Conservation (phyloP, 1,140 invertebrate species). For the Aradophagus sp. region DNA sequence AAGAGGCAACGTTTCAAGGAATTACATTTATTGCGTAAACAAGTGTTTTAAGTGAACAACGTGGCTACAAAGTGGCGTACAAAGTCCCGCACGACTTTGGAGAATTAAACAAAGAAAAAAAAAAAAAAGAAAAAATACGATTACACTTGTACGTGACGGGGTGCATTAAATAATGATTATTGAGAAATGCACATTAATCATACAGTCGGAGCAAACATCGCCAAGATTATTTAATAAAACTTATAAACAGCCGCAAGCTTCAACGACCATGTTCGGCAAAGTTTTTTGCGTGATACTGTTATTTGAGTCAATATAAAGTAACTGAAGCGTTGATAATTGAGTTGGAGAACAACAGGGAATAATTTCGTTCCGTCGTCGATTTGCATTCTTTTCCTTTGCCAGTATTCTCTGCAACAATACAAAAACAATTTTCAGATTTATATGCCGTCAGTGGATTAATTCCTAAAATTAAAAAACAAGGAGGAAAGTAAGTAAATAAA, state of each 20-base stretch:
- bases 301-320: slow-evolving; percentile 84
- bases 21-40: no score
- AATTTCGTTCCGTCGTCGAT: slow-evolving; percentile 74
- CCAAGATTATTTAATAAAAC: slow-evolving; percentile 11
- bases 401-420: slow-evolving; percentile 78
- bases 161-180: slow-evolving; percentile 26
- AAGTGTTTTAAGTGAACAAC: no score
- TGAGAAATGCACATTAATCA: slow-evolving; percentile 21
- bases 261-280: slow-evolving; percentile 88
- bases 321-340: slow-evolving; percentile 82
- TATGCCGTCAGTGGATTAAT: no score
- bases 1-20: no score
- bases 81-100: no score
- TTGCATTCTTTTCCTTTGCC: slow-evolving; percentile 61
- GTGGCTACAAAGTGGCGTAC: no score
- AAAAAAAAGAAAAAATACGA: no score
- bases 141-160: no score
- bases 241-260: slow-evolving; percentile 88
- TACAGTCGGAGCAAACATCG: slow-evolving; percentile 6
- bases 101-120: no score
- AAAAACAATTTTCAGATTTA: no score
- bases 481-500: no score
- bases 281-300: slow-evolving; percentile 84
- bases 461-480: no score
- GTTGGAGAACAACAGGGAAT: slow-evolving; percentile 87